Evolutionary conservation across 2,888 invertebrate genomes (phyloP).

Genomic region (Neoaliturus tenellus): DNA sequence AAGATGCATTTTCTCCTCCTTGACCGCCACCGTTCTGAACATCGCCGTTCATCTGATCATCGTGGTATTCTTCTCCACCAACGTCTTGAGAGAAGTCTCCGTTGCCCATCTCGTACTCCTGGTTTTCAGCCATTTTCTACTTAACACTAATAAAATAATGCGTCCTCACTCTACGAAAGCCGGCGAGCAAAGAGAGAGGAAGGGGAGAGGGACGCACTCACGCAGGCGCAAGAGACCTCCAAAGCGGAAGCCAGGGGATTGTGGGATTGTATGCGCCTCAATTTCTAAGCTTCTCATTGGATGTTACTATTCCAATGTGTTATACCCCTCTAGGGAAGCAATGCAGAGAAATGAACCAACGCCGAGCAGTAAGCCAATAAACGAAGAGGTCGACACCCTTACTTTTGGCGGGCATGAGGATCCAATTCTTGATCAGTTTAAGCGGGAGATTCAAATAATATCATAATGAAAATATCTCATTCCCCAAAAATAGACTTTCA

Average conservation of each 20-base stretch:
- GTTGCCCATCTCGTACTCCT: constrained; percentile 61
- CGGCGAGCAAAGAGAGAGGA: constrained; percentile 58
- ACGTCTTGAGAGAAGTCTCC: constrained; percentile 59
- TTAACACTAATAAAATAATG: constrained; percentile 36
- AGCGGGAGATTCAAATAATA: background rate
- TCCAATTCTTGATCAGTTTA: background rate
- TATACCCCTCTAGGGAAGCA: constrained; percentile 34
- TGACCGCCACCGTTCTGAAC: constrained; percentile 81
- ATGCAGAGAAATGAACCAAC: background rate
- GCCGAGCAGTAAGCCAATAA: constrained; percentile 19
- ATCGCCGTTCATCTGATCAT: constrained; percentile 73
- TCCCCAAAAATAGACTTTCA: too few relatives aligned
- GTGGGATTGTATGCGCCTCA: constrained; percentile 22
- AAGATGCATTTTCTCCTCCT: constrained; percentile 79
- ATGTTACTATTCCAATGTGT: background rate
- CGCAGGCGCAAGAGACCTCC: constrained; percentile 21
- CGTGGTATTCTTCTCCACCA: constrained; percentile 78
- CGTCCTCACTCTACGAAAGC: constrained; percentile 53
- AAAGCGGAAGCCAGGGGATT: constrained; percentile 14
- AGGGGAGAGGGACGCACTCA: background rate
- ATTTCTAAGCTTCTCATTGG: constrained; percentile 14
- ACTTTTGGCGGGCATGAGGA: constrained; percentile 6
- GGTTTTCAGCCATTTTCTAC: constrained; percentile 58
- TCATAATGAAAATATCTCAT: too few relatives aligned
- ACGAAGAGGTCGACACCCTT: constrained; percentile 39